These are phyloP conservation scores for Aleadryas rufinucha DNA, from an alignment of 2,113 vertebrate genomes.

Conservation along the genomic window DNA sequence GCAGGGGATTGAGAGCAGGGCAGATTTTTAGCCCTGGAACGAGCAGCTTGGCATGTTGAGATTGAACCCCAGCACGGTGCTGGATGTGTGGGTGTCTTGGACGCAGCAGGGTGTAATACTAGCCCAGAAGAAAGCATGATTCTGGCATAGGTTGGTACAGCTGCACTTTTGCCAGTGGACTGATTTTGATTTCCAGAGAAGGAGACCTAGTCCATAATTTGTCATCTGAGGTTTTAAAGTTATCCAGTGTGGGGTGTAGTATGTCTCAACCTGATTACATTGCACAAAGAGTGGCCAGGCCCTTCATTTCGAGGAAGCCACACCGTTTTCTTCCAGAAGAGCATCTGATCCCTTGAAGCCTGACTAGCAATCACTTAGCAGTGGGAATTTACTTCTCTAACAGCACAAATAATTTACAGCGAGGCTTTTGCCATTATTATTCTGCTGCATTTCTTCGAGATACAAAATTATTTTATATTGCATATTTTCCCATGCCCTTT, in stretches of 20 bases:
- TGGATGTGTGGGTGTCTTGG: background rate
- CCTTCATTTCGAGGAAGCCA: background rate
- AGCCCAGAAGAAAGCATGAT: background rate
- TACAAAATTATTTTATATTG: conserved; percentile 44
- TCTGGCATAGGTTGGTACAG: background rate
- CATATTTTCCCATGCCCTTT: conserved; percentile 72
- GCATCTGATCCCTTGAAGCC: background rate
- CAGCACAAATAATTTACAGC: background rate
- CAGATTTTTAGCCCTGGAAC: background rate
- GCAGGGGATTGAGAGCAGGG: background rate
- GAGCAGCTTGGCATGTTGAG: background rate
- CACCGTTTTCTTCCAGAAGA: background rate
- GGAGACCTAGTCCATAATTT: background rate
- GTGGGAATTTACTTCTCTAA: background rate
- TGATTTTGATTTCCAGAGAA: background rate
- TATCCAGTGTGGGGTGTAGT: rapidly evolving
- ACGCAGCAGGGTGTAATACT: background rate
- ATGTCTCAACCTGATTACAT: background rate
- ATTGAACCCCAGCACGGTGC: background rate
- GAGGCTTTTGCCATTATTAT: conserved; percentile 15
- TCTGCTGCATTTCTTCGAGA: background rate
- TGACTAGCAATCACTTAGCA: background rate
- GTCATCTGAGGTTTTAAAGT: background rate
- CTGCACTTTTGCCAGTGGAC: background rate
- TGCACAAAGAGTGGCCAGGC: background rate